A percentile compares a stretch with the other conserved stretches of the same genome.
phyloP scores from a whole-genome alignment of 2,797 vertebrate genomes.

The Pristis pectinata region DNA sequence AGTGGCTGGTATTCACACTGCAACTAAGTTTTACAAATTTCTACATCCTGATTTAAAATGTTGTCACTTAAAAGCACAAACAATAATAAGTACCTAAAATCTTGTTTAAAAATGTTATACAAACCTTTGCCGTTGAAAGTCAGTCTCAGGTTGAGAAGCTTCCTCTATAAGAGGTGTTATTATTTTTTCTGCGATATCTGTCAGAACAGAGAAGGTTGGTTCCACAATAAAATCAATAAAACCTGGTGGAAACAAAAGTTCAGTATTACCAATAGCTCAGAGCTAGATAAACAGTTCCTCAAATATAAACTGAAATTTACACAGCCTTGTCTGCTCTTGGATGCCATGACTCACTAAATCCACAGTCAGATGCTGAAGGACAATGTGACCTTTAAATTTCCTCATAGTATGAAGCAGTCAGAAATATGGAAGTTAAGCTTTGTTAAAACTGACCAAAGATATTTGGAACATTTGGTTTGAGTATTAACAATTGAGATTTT shows the following conservation, averaged over 20 bases:
- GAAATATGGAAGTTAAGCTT: background rate
- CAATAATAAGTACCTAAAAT: background rate
- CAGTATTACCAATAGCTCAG: background rate
- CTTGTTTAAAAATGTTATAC: constrained; percentile 32
- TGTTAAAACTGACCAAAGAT: background rate
- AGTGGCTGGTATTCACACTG: background rate
- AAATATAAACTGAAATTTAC: background rate
- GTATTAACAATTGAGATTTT: background rate
- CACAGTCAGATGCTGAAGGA: background rate
- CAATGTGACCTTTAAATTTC: background rate
- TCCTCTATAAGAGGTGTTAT: constrained; percentile 94
- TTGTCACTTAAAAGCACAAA: background rate
- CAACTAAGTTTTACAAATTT: background rate
- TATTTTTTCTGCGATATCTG: constrained; percentile 92
- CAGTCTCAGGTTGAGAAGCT: constrained; percentile 65
- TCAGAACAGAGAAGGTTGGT: constrained; percentile 89
- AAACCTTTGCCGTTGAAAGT: constrained; percentile 61
- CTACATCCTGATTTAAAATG: background rate
- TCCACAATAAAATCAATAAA: constrained; percentile 98
- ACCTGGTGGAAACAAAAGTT: constrained; percentile 56
- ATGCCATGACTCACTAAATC: background rate
- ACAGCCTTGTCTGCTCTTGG: background rate
- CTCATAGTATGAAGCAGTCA: background rate
- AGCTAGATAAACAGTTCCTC: constrained; percentile 12
- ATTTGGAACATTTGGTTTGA: background rate